Percentiles rank a stretch among this genome's conserved stretches.
phyloP scores from a whole-genome alignment of 2,888 invertebrate genomes.

The Gerris lacustris region DNA sequence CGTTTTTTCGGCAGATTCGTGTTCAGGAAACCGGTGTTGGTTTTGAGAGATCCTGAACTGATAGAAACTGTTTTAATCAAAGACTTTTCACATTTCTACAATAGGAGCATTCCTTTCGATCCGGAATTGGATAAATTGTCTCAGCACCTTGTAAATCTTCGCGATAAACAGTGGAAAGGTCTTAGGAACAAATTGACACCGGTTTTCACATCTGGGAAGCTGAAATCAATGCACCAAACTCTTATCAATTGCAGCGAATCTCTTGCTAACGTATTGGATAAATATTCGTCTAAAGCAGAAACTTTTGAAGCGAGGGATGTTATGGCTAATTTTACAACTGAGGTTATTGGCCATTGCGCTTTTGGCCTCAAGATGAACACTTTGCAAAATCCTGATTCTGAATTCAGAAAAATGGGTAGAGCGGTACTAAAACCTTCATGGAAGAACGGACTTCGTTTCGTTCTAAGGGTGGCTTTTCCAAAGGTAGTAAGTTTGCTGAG shows the following conservation, averaged over 20 bases:
- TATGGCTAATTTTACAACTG: conserved; percentile 39
- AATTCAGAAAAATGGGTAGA: conserved; percentile 36
- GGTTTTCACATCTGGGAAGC: conserved; percentile 45
- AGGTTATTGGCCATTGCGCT: conserved; percentile 42
- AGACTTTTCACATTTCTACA: conserved; percentile 41
- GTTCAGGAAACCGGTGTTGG: conserved; percentile 40
- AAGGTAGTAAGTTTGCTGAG: conserved; percentile 11
- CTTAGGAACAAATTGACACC: conserved; percentile 43
- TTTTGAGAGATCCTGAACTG: conserved; percentile 40
- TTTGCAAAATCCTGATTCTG: conserved; percentile 36
- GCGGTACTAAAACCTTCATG: conserved; percentile 36
- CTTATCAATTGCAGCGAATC: conserved; percentile 37
- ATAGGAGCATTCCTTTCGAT: conserved; percentile 38
- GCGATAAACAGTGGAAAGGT: conserved; percentile 43
- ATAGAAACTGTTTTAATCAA: conserved; percentile 40
- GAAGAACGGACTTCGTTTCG: conserved; percentile 27
- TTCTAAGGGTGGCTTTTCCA: conserved; percentile 6
- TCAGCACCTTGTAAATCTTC: conserved; percentile 38
- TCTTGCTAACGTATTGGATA: conserved; percentile 17
- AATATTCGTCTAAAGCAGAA: conserved; percentile 10
- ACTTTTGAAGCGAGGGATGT: conserved; percentile 24
- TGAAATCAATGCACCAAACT: conserved; percentile 42
- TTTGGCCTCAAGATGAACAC: conserved; percentile 41
- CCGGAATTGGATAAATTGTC: conserved; percentile 35
- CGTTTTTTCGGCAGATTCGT: conserved; percentile 41